A percentile compares a stretch with the other conserved stretches of the same genome.
Evolutionary conservation across 2,888 invertebrate genomes (phyloP).

Genomic region (Tolmerus cingulatus): DNA sequence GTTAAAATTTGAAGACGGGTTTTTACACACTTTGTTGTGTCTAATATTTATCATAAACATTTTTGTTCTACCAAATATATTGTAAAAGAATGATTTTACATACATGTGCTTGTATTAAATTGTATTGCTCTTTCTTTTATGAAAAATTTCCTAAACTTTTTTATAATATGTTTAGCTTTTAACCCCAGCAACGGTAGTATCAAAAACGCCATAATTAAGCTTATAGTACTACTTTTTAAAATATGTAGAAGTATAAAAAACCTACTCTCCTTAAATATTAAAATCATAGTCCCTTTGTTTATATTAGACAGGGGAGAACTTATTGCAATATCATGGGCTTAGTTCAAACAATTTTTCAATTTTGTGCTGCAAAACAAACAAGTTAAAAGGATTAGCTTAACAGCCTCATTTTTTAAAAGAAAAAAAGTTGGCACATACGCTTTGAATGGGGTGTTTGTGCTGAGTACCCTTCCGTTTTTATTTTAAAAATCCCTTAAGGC

Average conservation of each 20-base stretch:
- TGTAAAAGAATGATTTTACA: too few relatives aligned
- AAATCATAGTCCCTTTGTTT: neutral
- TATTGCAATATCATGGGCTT: neutral
- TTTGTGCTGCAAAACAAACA: slow-evolving; percentile 1
- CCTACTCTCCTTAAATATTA: neutral
- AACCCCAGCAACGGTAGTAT: too few relatives aligned
- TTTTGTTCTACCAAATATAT: too few relatives aligned
- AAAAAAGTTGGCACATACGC: neutral
- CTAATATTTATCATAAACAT: too few relatives aligned
- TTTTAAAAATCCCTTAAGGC: neutral
- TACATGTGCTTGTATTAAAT: too few relatives aligned
- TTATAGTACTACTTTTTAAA: neutral
- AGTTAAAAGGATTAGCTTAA: neutral
- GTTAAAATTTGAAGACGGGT: too few relatives aligned
- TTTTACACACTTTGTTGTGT: too few relatives aligned
- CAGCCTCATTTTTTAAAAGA: neutral
- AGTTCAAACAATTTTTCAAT: neutral
- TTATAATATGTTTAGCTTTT: too few relatives aligned
- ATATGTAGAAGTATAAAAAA: neutral
- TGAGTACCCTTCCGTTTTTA: neutral
- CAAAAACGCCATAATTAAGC: too few relatives aligned
- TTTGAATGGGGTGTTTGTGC: neutral
- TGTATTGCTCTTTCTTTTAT: too few relatives aligned
- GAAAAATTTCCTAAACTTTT: too few relatives aligned
- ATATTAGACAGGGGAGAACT: neutral